These are phyloP conservation scores for Sylvilagus bachmani DNA, from an alignment of 2,113 vertebrate genomes.

Conservation along the genomic window DNA sequence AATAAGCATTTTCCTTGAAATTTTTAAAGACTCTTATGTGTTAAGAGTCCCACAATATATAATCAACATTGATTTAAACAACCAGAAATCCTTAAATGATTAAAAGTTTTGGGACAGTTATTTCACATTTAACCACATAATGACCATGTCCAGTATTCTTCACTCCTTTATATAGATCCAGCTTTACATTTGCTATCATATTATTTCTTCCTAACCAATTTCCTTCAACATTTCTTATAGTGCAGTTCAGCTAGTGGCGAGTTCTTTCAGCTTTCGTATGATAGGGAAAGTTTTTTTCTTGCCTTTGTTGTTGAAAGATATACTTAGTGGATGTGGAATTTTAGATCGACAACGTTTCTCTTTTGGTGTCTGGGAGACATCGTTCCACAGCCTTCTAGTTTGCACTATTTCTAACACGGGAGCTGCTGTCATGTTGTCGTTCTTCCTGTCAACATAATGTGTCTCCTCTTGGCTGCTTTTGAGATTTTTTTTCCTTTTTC, in stretches of 20 bases:
- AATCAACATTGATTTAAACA: background rate
- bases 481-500: background rate
- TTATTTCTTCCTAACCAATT: background rate
- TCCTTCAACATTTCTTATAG: background rate
- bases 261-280: background rate
- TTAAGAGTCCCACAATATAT: too few species aligned
- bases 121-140: background rate
- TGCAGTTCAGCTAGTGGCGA: background rate
- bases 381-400: background rate
- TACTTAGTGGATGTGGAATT: background rate
- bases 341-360: background rate
- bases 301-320: background rate
- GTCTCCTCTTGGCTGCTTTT: background rate
- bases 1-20: too few species aligned
- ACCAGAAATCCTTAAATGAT: background rate
- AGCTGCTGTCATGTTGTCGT: background rate
- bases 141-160: background rate
- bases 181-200: background rate
- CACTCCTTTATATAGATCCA: background rate
- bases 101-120: background rate
- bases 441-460: background rate
- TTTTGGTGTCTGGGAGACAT: background rate
- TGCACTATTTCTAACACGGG: background rate
- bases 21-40: too few species aligned
- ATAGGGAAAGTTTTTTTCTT: background rate